These are phyloP conservation scores for Spodoptera littoralis DNA, from an alignment of 2,888 invertebrate genomes.

Conservation along the genomic window DNA sequence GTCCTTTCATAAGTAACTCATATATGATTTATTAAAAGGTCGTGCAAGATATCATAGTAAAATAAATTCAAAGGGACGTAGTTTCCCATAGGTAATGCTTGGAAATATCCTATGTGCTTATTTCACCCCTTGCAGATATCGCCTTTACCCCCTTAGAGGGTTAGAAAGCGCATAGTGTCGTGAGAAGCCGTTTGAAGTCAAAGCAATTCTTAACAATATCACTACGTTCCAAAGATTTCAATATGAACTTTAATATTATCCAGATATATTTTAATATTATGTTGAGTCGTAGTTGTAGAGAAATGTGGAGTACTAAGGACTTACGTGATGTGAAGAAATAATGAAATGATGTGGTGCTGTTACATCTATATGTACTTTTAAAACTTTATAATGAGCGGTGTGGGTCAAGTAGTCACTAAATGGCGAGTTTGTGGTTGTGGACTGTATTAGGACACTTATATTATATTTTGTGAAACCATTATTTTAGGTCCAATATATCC, in stretches of 20 bases:
- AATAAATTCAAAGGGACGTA: conserved; percentile 12
- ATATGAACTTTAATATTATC: conserved; percentile 6
- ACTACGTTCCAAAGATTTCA: neutral
- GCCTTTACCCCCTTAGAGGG: conserved; percentile 13
- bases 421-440: no score
- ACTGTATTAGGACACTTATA: no score
- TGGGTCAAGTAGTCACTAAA: no score
- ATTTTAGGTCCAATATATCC: no score
- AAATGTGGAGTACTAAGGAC: no score
- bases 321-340: no score
- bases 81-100: neutral
- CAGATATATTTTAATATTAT: neutral
- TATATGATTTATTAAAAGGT: neutral
- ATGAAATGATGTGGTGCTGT: no score
- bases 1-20: no score
- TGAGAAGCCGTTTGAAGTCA: conserved; percentile 28
- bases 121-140: conserved; percentile 22
- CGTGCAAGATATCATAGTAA: neutral
- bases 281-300: neutral
- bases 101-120: conserved; percentile 14
- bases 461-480: no score
- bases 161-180: conserved; percentile 23
- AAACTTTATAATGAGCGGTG: no score
- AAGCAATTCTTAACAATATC: conserved; percentile 16
- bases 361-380: no score